Conservation (phyloP, 2,113 vertebrate genomes). For the Malurus alboscapulatus region DNA sequence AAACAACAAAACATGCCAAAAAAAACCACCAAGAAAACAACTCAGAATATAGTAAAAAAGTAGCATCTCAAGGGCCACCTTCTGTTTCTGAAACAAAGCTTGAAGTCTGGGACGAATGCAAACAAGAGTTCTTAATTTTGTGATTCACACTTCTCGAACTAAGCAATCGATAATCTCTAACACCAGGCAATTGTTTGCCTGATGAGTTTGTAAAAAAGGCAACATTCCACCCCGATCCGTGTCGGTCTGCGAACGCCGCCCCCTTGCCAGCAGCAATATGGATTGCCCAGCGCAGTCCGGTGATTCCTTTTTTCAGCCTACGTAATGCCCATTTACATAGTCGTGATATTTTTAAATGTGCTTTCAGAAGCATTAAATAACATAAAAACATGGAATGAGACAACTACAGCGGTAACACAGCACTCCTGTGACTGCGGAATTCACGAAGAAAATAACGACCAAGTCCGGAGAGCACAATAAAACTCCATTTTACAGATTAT, state of each 20-base stretch:
- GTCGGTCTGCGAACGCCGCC: background rate
- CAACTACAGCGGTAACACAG: background rate
- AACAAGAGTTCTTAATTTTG: background rate
- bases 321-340: background rate
- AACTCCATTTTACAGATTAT: constrained; percentile 25
- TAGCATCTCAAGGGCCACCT: background rate
- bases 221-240: background rate
- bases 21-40: background rate
- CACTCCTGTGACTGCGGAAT: background rate
- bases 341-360: background rate
- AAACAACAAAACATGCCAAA: background rate
- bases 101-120: background rate
- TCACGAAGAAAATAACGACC: background rate
- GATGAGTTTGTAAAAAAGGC: background rate
- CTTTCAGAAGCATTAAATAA: background rate
- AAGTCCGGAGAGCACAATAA: background rate
- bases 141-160: background rate
- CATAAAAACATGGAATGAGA: background rate
- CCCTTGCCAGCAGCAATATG: background rate
- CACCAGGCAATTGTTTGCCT: background rate
- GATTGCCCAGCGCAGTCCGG: background rate
- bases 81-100: background rate
- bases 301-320: constrained; percentile 27
- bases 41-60: background rate
- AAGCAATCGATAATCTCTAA: background rate